Evolutionary conservation across 2,888 invertebrate species (phyloP).

Genomic region (Callosobruchus maculatus): DNA sequence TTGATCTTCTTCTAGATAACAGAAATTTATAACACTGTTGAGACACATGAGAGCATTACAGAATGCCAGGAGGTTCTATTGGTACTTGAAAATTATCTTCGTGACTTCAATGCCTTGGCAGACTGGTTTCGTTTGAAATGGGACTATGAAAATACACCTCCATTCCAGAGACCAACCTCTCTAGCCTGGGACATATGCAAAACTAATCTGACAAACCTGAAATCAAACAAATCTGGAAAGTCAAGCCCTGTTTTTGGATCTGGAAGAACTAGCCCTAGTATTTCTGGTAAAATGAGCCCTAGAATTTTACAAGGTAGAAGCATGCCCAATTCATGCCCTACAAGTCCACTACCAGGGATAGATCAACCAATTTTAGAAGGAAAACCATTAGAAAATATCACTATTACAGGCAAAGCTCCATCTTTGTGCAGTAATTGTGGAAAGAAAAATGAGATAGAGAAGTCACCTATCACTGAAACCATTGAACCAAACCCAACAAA

Average conservation of each 20-base stretch:
- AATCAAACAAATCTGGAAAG: conserved; percentile 46
- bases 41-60: conserved; percentile 87
- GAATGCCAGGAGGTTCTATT: conserved; percentile 96
- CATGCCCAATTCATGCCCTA: conserved; percentile 38
- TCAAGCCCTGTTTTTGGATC: conserved; percentile 53
- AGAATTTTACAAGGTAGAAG: conserved; percentile 51
- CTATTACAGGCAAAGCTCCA: background rate
- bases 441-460: background rate
- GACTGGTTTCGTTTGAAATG: conserved; percentile 92
- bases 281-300: conserved; percentile 60
- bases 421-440: background rate
- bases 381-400: conserved; percentile 21
- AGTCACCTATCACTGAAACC: background rate
- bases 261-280: conserved; percentile 58
- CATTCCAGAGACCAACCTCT: conserved; percentile 80
- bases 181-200: conserved; percentile 96
- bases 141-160: conserved; percentile 88
- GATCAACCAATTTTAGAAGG: conserved; percentile 47
- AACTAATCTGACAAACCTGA: conserved; percentile 54
- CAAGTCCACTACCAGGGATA: conserved; percentile 48
- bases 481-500: background rate
- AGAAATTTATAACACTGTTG: conserved; percentile 94
- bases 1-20: conserved; percentile 63
- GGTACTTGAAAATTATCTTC: conserved; percentile 89
- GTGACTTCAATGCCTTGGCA: conserved; percentile 90